A percentile compares a stretch with the other conserved stretches of the same genome.
These are phyloP conservation scores for Drosophila triauraria DNA, from an alignment of 1,140 invertebrate species.

Conservation along the genomic window DNA sequence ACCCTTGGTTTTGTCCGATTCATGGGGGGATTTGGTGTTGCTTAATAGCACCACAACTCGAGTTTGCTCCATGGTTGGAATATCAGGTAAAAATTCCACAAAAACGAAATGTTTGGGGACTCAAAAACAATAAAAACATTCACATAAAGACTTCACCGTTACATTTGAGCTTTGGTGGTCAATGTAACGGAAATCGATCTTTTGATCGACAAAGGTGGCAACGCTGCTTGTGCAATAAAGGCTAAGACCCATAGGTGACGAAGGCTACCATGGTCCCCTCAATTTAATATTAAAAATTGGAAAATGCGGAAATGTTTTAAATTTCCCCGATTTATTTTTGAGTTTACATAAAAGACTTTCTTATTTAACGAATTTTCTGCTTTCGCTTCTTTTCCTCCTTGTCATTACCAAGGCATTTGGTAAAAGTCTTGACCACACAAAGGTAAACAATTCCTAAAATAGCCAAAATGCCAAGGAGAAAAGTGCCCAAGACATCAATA, in stretches of 20 bases:
- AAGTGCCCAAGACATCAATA: slow-evolving; percentile 39
- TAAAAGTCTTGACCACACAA: background rate
- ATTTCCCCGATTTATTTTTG: background rate
- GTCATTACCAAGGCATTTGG: background rate
- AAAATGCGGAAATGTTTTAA: background rate
- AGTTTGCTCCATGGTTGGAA: slow-evolving; percentile 22
- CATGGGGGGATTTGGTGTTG: background rate
- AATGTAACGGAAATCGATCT: background rate
- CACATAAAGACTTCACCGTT: slow-evolving; percentile 16
- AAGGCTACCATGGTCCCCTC: background rate
- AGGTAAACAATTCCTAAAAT: background rate
- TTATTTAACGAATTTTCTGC: background rate
- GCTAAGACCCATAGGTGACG: background rate
- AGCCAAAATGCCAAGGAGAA: slow-evolving; percentile 1
- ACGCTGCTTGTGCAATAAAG: background rate
- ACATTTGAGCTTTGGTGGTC: background rate
- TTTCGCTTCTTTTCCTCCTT: background rate
- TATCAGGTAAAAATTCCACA: background rate
- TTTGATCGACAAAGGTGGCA: background rate
- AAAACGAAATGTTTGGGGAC: background rate
- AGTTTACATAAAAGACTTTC: too few species aligned
- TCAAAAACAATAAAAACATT: slow-evolving; percentile 1
- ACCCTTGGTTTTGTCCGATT: background rate
- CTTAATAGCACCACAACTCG: slow-evolving; percentile 41
- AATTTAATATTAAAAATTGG: too few species aligned